These are phyloP conservation scores for Aspidiotus rigidus DNA, from an alignment of 2,888 invertebrate genomes.

Conservation along the genomic window DNA sequence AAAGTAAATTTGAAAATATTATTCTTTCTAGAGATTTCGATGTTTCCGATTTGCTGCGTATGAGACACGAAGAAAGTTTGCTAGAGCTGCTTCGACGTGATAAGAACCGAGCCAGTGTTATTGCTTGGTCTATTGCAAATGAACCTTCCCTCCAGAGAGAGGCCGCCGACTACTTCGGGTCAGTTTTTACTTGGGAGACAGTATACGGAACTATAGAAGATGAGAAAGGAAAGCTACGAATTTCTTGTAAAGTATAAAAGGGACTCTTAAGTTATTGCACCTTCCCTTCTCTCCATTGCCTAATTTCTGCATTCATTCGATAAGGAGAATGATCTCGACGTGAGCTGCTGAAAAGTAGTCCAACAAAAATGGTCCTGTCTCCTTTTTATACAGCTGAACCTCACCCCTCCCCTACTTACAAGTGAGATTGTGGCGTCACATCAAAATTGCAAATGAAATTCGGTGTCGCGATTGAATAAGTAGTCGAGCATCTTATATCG, in stretches of 20 bases:
- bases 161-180: constrained; percentile 75
- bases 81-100: constrained; percentile 80
- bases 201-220: too few species aligned
- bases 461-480: too few species aligned
- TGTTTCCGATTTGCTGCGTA: constrained; percentile 53
- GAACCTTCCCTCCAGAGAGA: constrained; percentile 69
- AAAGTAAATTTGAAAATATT: not conserved
- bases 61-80: constrained; percentile 74
- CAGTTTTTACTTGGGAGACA: constrained; percentile 39
- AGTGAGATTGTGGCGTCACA: too few species aligned
- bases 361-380: too few species aligned
- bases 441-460: too few species aligned
- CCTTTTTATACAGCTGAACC: too few species aligned
- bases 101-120: constrained; percentile 87
- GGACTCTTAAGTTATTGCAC: not conserved
- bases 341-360: too few species aligned
- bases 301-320: too few species aligned
- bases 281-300: too few species aligned
- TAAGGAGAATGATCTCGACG: too few species aligned
- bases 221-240: not conserved
- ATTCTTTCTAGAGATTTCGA: not conserved
- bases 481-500: too few species aligned
- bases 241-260: not conserved
- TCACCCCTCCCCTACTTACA: too few species aligned
- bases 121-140: constrained; percentile 95